These are phyloP conservation scores for Thunnus maccoyii DNA, from an alignment of 2,113 vertebrate species.

Conservation along the genomic window DNA sequence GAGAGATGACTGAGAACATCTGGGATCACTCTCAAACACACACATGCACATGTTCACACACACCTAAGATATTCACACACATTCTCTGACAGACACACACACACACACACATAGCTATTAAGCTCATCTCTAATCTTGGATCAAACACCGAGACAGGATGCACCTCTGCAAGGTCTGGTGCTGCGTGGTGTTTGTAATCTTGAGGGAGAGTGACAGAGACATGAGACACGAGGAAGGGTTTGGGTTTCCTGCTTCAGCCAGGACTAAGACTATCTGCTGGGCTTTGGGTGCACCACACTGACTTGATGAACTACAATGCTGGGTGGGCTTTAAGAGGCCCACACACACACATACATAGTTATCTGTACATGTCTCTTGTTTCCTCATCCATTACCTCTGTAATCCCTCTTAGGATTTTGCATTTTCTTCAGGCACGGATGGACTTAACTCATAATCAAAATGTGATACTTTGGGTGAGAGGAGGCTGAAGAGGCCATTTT, in stretches of 20 bases:
- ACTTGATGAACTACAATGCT: constrained; percentile 71
- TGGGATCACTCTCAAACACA: constrained; percentile 80
- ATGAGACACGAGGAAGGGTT: constrained; percentile 72
- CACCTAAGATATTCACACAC: constrained; percentile 42
- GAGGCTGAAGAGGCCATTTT: not conserved
- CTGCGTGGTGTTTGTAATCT: constrained; percentile 70
- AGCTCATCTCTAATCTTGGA: constrained; percentile 62
- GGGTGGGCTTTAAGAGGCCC: constrained; percentile 73
- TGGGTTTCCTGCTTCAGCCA: constrained; percentile 39
- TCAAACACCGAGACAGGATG: constrained; percentile 61
- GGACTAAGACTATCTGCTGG: constrained; percentile 30
- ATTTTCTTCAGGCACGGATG: constrained; percentile 34
- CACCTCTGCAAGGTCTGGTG: constrained; percentile 55
- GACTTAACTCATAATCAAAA: constrained; percentile 40
- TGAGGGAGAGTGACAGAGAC: constrained; percentile 71
- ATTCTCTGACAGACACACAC: constrained; percentile 24
- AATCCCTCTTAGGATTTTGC: constrained; percentile 46
- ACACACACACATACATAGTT: constrained; percentile 61
- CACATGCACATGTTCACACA: constrained; percentile 29
- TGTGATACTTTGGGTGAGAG: constrained; percentile 37
- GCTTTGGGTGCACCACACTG: constrained; percentile 50
- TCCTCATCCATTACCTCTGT: constrained; percentile 63
- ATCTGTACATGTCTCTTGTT: constrained; percentile 67
- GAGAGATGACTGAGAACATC: constrained; percentile 83
- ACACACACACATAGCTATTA: constrained; percentile 9